Evolutionary conservation across 2,113 vertebrate genomes (phyloP).

Genomic region (Hemibagrus wyckioides): DNA sequence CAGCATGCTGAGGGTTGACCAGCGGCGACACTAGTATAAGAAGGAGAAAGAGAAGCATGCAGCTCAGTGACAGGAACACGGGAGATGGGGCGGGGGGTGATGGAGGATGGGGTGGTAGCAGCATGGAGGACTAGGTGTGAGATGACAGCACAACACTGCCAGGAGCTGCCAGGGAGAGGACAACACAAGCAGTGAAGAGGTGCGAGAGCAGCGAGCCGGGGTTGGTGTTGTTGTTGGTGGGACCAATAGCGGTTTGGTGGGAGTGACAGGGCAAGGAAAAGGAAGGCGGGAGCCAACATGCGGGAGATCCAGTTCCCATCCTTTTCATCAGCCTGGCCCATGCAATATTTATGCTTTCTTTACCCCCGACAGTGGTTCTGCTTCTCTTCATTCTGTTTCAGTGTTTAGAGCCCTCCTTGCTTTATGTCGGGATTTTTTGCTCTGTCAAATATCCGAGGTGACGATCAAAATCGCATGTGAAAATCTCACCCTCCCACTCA

Average conservation of each 20-base stretch:
- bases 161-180: conserved; percentile 74
- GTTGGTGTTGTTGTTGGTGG: conserved; percentile 47
- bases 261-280: conserved; percentile 19
- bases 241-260: conserved; percentile 40
- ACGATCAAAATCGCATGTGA: conserved; percentile 63
- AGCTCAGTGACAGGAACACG: conserved; percentile 40
- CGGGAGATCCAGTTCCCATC: conserved; percentile 51
- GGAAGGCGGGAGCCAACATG: conserved; percentile 34
- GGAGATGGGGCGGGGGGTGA: conserved; percentile 29
- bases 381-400: conserved; percentile 64
- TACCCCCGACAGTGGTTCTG: conserved; percentile 66
- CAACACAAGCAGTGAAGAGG: conserved; percentile 68
- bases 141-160: conserved; percentile 76
- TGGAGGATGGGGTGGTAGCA: conserved; percentile 44
- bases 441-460: conserved; percentile 64
- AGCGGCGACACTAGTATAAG: conserved; percentile 51
- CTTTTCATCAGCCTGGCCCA: conserved; percentile 62
- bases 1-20: conserved; percentile 42
- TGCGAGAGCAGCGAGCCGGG: conserved; percentile 52
- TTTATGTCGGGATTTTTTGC: conserved; percentile 58
- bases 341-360: conserved; percentile 65
- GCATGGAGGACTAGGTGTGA: conserved; percentile 69
- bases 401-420: conserved; percentile 54
- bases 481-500: conserved; percentile 66
- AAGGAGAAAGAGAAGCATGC: conserved; percentile 49